phyloP scores from a whole-genome alignment of 2,888 invertebrate genomes.

The Epistrophella euchroma region DNA sequence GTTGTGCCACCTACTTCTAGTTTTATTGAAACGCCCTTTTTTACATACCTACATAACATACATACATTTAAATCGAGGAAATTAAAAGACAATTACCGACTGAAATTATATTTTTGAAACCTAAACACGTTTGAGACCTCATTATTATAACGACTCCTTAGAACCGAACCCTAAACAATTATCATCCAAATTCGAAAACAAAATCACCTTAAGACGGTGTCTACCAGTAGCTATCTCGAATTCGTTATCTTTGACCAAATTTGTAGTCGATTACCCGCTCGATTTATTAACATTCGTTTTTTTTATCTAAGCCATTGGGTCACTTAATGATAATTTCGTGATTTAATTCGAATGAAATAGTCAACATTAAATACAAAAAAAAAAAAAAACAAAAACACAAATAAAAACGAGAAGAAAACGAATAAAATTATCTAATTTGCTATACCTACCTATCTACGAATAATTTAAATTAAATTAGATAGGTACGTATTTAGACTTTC shows the following conservation, averaged over 20 bases:
- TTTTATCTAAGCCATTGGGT: slow-evolving; percentile 2
- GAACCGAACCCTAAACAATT: neutral
- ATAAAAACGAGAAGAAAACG: neutral
- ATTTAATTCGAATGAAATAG: slow-evolving; percentile 30
- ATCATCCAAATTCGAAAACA: neutral
- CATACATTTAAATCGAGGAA: no score
- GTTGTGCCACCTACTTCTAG: no score
- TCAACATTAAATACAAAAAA: neutral
- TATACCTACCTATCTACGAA: no score
- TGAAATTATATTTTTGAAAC: no score
- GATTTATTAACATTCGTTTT: slow-evolving; percentile 7
- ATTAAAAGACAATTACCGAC: no score
- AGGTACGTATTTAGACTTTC: slow-evolving; percentile 26
- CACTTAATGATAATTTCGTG: slow-evolving; percentile 47
- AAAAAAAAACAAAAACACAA: neutral
- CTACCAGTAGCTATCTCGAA: neutral
- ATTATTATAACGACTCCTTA: no score
- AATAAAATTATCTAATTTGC: slow-evolving; percentile 31
- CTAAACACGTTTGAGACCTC: no score
- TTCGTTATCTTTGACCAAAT: slow-evolving; percentile 29
- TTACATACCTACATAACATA: no score
- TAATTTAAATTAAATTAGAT: slow-evolving; percentile 5
- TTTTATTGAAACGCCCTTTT: no score
- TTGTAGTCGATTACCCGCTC: neutral
- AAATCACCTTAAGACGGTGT: neutral